A percentile compares a stretch with the other conserved stretches of the same genome.
These are phyloP conservation scores for Melieria picta DNA, from an alignment of 2,888 invertebrate genomes.

Conservation along the genomic window DNA sequence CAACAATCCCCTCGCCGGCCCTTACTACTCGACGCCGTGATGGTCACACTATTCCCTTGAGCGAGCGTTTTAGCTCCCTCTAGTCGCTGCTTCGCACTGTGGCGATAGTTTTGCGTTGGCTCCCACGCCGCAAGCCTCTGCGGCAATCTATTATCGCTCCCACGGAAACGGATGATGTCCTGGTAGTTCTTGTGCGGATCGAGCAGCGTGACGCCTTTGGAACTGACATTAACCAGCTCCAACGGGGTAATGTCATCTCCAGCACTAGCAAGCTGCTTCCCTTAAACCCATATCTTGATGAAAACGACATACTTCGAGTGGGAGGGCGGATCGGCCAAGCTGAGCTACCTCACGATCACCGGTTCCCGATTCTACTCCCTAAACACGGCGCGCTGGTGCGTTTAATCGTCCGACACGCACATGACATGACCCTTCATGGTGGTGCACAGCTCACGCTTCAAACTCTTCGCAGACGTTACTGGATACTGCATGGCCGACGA, in stretches of 20 bases:
- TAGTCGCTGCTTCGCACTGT: neutral
- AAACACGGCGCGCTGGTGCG: neutral
- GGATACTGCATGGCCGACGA: neutral
- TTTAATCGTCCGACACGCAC: too few species aligned
- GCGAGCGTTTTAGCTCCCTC: neutral
- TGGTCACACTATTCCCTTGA: neutral
- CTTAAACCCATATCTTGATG: conserved; percentile 9
- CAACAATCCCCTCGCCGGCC: neutral
- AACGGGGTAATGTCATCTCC: neutral
- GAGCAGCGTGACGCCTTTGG: neutral
- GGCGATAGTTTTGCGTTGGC: neutral
- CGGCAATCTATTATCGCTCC: neutral
- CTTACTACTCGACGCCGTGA: neutral
- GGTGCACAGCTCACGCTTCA: neutral
- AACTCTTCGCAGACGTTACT: neutral
- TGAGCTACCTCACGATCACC: conserved; percentile 4
- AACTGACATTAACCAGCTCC: neutral
- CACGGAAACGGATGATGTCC: conserved; percentile 4
- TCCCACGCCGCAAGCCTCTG: neutral
- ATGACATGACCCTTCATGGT: neutral
- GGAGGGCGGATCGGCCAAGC: neutral
- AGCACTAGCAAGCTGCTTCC: conserved; percentile 3
- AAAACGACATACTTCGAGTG: neutral
- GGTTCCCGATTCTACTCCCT: conserved; percentile 1
- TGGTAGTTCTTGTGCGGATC: neutral